Conservation (phyloP, 2,797 vertebrate genomes). For the Microhierax caerulescens region DNA sequence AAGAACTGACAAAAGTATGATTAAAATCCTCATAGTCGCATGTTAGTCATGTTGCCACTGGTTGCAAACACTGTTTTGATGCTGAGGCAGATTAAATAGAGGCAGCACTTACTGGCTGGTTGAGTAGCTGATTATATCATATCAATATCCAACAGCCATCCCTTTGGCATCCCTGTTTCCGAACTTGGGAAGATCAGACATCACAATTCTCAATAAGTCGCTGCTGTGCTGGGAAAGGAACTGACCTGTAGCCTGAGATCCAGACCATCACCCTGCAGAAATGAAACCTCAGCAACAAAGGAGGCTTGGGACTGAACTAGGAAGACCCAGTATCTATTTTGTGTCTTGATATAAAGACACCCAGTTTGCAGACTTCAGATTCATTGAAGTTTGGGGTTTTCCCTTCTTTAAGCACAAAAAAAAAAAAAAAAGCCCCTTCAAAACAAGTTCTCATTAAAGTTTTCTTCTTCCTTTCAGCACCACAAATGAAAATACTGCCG, state of each 20-base stretch:
- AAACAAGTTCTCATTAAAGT: slow-evolving; percentile 17
- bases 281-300: not conserved
- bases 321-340: fast-evolving
- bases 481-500: not conserved
- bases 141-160: not conserved
- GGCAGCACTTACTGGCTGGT: not conserved
- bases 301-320: not conserved
- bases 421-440: not conserved
- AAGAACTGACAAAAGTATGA: not conserved
- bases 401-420: not conserved
- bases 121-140: not conserved
- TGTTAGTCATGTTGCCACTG: fast-evolving
- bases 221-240: not conserved
- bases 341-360: not conserved
- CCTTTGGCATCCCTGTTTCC: not conserved
- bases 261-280: not conserved
- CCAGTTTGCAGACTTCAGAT: not conserved
- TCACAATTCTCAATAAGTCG: not conserved
- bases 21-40: not conserved
- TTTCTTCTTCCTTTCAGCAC: not conserved
- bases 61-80: not conserved
- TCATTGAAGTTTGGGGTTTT: not conserved
- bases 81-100: not conserved
- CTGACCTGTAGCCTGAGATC: not conserved
- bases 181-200: not conserved